Evolutionary conservation across 2,888 invertebrate species (phyloP), one percentile per base, ranked within the genome.

Genomic region (Heteromyza rotundicornis): DNA sequence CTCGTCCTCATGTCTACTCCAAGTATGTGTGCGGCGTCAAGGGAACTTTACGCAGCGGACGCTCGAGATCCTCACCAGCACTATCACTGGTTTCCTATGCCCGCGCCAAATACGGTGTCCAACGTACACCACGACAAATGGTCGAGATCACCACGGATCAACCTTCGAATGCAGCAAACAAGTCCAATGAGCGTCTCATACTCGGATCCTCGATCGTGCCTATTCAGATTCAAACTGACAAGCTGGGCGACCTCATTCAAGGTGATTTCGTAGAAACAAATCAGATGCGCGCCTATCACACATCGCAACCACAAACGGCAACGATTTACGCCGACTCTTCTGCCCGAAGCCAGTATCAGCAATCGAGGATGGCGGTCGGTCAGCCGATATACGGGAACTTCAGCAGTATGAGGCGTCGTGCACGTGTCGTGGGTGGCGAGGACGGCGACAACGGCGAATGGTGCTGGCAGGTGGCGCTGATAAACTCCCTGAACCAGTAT

Each of bases 391-490:
- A 65, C 32, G 12, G 12, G 14, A 77, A 75, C 22, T 71, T 65
- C 35, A 72, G 56, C 8, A 74, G 63, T 22, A 62, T 51, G 62
- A 67, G 73, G 0, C 69, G 76, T 0, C 69, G 78, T 1, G 81
- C 80, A 5, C 82, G 83, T 32, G 95, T 96, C 63, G 95, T 96
- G 67, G 96, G 96, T 12, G 96, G 96, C 14, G 92, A 91, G 81
- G 95, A 96, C 79, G 94, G 95, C 1, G 91, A 90, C 71, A 91
- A 94, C 62, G 95, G 94, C 51, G 95, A 95, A 85, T 96, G 95
- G 95, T 95, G 95, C 83, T 95, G 95, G 95, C 95, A 95, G 84
- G 94, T 93, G 68, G 96, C 96, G 1, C 86, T 96, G 68, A 95
- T 96, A 80, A 96, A 96, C 84, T 93, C 94, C 1, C 86, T 94